phyloP scores from a whole-genome alignment of 2,888 invertebrate species.

The Drosophila macrothrix region DNA sequence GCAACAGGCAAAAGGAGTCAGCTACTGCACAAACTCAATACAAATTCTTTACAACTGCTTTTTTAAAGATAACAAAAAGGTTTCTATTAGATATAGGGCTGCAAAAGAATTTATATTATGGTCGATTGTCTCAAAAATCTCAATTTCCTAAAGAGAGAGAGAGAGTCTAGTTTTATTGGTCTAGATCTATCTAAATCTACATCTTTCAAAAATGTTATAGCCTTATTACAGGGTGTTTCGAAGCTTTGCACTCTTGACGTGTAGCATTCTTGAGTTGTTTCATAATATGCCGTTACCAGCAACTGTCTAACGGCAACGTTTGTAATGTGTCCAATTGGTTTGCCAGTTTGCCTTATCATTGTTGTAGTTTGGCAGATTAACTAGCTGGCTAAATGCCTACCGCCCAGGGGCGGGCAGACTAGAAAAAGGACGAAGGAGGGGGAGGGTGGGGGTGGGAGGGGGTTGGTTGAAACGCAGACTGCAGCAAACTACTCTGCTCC shows the following conservation, averaged over 20 bases:
- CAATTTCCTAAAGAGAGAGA: background rate
- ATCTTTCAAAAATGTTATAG: background rate
- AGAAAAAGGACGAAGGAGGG: background rate
- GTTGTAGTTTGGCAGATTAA: conserved; percentile 42
- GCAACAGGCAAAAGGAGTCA: background rate
- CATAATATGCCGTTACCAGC: conserved; percentile 64
- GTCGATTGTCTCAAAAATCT: background rate
- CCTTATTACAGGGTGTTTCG: background rate
- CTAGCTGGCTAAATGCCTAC: conserved; percentile 26
- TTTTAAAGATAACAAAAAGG: background rate
- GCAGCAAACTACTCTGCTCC: conserved; percentile 40
- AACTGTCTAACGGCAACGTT: conserved; percentile 69
- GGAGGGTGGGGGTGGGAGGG: too few relatives aligned
- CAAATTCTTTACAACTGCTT: background rate
- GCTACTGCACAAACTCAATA: background rate
- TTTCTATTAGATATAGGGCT: too few relatives aligned
- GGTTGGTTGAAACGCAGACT: background rate
- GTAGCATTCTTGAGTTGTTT: conserved; percentile 18
- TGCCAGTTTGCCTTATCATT: conserved; percentile 54
- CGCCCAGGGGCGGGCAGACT: conserved; percentile 22
- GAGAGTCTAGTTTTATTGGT: background rate
- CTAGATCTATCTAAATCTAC: too few relatives aligned
- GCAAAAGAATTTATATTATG: background rate
- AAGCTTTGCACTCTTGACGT: background rate
- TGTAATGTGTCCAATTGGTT: conserved; percentile 70